These are phyloP conservation scores for Achlya flavicornis DNA, from an alignment of 2,888 invertebrate genomes.

Conservation along the genomic window DNA sequence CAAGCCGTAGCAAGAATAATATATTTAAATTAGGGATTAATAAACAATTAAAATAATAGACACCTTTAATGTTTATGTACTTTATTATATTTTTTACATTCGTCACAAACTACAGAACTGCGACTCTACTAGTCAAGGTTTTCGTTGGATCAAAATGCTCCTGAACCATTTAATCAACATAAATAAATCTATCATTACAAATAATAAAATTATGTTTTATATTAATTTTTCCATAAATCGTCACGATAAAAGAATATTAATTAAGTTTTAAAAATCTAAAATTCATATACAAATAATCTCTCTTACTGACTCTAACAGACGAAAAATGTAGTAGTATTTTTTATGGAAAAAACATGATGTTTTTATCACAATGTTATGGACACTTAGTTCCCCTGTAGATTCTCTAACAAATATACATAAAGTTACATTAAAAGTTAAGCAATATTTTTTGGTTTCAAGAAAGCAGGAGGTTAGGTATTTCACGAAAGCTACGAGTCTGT, in stretches of 20 bases:
- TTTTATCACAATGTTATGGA: constrained; percentile 83
- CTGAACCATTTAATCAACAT: constrained; percentile 70
- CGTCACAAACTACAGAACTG: constrained; percentile 82
- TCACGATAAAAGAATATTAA: constrained; percentile 75
- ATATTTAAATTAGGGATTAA: no score
- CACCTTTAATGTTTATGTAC: constrained; percentile 63
- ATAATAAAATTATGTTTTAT: constrained; percentile 62
- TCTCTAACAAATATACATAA: constrained; percentile 81
- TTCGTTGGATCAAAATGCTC: constrained; percentile 79
- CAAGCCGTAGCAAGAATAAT: no score
- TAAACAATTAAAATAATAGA: constrained; percentile 42
- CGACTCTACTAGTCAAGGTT: constrained; percentile 75
- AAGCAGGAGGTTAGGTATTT: constrained; percentile 70
- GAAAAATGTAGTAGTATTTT: constrained; percentile 72
- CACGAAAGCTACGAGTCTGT: constrained; percentile 28
- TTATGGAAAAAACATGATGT: constrained; percentile 79
- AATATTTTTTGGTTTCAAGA: constrained; percentile 67
- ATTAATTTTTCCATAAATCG: constrained; percentile 68
- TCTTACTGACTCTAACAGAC: constrained; percentile 76
- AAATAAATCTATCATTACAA: constrained; percentile 74
- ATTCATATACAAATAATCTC: constrained; percentile 82
- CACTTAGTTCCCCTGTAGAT: constrained; percentile 74
- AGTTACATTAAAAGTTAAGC: constrained; percentile 76
- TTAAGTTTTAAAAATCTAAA: constrained; percentile 68
- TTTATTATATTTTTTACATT: constrained; percentile 75